These are phyloP conservation scores for Cephus sareptanus DNA, from an alignment of 2,888 invertebrate genomes.

Conservation along the genomic window DNA sequence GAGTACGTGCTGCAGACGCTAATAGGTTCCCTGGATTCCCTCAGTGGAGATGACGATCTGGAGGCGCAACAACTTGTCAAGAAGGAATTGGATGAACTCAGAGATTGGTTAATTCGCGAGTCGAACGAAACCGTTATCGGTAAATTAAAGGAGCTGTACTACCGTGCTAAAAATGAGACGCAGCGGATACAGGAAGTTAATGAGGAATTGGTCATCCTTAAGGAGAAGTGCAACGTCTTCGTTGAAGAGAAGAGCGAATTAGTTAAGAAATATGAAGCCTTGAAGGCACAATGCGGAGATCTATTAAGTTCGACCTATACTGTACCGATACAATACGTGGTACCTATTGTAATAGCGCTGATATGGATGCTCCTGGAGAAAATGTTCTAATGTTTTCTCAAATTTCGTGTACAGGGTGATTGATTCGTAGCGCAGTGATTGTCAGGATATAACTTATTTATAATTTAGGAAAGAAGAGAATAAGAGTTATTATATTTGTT, in stretches of 20 bases:
- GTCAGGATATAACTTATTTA: too few relatives aligned
- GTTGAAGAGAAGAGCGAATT: constrained; percentile 73
- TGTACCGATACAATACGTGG: constrained; percentile 71
- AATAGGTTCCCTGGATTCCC: constrained; percentile 47
- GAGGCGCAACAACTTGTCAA: constrained; percentile 46
- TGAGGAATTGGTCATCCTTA: constrained; percentile 79
- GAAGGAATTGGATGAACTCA: constrained; percentile 49
- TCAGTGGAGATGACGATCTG: constrained; percentile 43
- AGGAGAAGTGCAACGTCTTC: constrained; percentile 77
- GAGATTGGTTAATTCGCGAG: constrained; percentile 54
- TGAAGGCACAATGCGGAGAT: constrained; percentile 72
- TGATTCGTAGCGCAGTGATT: constrained; percentile 5
- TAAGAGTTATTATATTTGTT: too few relatives aligned
- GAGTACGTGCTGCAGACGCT: constrained; percentile 50
- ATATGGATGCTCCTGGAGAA: constrained; percentile 71
- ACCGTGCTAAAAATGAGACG: constrained; percentile 60
- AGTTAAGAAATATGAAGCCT: constrained; percentile 70
- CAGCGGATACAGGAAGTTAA: constrained; percentile 75
- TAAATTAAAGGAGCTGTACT: constrained; percentile 51
- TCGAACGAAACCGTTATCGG: constrained; percentile 46
- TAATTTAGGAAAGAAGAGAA: too few relatives aligned
- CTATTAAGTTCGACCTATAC: constrained; percentile 72
- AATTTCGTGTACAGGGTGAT: constrained; percentile 21
- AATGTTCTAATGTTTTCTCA: constrained; percentile 51
- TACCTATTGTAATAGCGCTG: constrained; percentile 71